Base-by-base conservation (phyloP, 2,888 invertebrate genomes). In the Eretmocerus hayati region DNA sequence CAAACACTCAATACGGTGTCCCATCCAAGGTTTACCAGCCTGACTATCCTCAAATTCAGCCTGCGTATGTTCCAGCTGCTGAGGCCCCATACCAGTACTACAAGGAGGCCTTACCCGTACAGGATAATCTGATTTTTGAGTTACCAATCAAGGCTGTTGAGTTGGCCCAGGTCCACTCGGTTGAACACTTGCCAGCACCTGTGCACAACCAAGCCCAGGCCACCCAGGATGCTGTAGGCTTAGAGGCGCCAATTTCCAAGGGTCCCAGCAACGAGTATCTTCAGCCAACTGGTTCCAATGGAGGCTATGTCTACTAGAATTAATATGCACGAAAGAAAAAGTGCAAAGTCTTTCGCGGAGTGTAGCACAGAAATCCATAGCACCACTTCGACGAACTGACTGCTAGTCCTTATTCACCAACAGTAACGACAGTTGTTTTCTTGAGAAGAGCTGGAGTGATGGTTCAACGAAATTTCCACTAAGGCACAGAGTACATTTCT, bases 271-370 rank as follows among this genome's bases (percentile, higher is more conserved):
- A 42, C 19, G 42, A 56, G 18, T 58, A 59, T 33, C 48, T 52
- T 41, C 54, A 65, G 40, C 55, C 58, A 0, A 56, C 54, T 16
- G 63, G 33, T 21, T 46, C 45, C 35, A 64, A 68, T 30, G 69
- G 69, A 40, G 69, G 66, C 26, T 71, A 71, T 52, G 46, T 66
- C 41, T 71, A 71, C 55, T 64, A 59, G 54, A 26, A n/a, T n/a
- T n/a, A n/a, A n/a, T n/a, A n/a, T n/a, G n/a, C n/a, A n/a, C n/a
- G n/a, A n/a, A n/a, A n/a, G n/a, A n/a, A n/a, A n/a, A n/a, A n/a
- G n/a, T n/a, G n/a, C n/a, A n/a, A n/a, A n/a, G n/a, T n/a, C n/a
- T n/a, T n/a, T n/a, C n/a, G n/a, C n/a, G n/a, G n/a, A n/a, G n/a
- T n/a, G n/a, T n/a, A n/a, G n/a, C n/a, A n/a, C n/a, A n/a, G n/a